These are phyloP conservation scores for Leucophenga montana DNA, from an alignment of 2,888 invertebrate species.

Conservation along the genomic window DNA sequence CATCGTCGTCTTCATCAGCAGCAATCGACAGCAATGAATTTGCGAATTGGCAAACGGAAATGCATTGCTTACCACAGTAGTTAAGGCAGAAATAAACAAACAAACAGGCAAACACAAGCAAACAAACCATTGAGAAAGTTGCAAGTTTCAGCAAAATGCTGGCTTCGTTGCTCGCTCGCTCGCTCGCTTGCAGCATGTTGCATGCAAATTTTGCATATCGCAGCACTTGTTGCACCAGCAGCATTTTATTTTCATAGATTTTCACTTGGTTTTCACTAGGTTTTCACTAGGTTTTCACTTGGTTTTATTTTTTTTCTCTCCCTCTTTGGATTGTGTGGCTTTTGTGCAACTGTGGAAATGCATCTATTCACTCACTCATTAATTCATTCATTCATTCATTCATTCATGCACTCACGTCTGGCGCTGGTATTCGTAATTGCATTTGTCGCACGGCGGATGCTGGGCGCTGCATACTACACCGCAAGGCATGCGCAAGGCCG, in stretches of 20 bases:
- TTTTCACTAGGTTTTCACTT: background rate
- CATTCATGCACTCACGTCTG: background rate
- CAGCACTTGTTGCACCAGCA: background rate
- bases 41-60: conserved; percentile 6
- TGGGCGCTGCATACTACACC: background rate
- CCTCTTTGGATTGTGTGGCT: background rate
- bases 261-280: background rate
- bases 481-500: background rate
- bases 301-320: background rate
- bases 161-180: too few species aligned
- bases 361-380: too few species aligned
- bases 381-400: too few species aligned
- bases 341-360: background rate
- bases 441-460: background rate
- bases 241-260: background rate
- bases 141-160: too few species aligned
- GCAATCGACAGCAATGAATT: too few species aligned
- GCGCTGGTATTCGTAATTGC: background rate
- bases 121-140: conserved; percentile 7
- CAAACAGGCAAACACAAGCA: background rate
- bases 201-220: conserved; percentile 1
- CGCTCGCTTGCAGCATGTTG: conserved; percentile 10
- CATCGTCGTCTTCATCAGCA: too few species aligned
- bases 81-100: background rate
- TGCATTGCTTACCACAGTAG: background rate